phyloP scores from a whole-genome alignment of 2,888 invertebrate genomes.

The Microplitis manilae region DNA sequence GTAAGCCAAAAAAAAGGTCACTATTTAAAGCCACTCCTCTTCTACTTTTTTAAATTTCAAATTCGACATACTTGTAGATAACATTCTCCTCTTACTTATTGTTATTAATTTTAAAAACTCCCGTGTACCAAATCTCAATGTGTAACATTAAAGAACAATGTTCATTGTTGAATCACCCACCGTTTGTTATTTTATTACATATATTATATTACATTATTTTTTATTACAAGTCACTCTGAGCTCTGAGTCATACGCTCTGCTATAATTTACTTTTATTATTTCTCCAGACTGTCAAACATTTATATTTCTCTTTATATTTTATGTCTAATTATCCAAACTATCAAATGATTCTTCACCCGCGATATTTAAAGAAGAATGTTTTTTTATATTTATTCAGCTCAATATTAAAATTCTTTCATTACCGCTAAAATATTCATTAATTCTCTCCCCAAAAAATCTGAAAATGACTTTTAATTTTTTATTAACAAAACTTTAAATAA shows the following conservation, averaged over 20 bases:
- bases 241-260: slow-evolving; percentile 11
- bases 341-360: too few relatives aligned
- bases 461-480: too few relatives aligned
- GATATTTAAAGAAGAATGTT: too few relatives aligned
- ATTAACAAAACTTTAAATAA: background rate
- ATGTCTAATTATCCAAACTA: too few relatives aligned
- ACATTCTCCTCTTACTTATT: background rate
- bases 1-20: background rate
- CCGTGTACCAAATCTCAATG: background rate
- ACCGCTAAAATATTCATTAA: too few relatives aligned
- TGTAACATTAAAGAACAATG: background rate
- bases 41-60: background rate
- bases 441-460: too few relatives aligned
- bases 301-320: too few relatives aligned
- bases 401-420: too few relatives aligned
- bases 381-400: too few relatives aligned
- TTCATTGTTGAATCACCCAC: slow-evolving; percentile 32
- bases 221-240: background rate
- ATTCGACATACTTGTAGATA: background rate
- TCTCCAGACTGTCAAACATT: too few relatives aligned
- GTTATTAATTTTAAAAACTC: background rate
- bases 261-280: too few relatives aligned
- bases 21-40: background rate
- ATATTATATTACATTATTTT: slow-evolving; percentile 10
- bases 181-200: slow-evolving; percentile 20